Base-by-base conservation (phyloP, 2,797 vertebrate genomes). In the Parauchenoglanis ngamensis region DNA sequence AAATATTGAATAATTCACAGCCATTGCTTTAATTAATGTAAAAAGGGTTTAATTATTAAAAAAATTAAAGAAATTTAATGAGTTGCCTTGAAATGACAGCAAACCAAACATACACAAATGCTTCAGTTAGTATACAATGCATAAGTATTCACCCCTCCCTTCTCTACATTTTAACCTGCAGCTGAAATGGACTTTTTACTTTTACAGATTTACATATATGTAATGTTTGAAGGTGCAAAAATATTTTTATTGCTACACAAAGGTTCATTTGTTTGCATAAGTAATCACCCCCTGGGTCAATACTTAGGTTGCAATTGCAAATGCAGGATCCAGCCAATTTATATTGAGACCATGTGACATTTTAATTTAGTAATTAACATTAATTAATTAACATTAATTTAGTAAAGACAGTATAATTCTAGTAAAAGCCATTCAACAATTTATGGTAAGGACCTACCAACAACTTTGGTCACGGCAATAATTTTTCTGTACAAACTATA, bases 71-170 rank as follows among this genome's bases (percentile, higher is more conserved):
- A 35, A 35, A 77, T 31, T 5, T 2, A 46, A 79, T 44, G 23
- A 79, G 23, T 15, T 57, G n/a, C 31, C 23, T 57, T 70, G 31
- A 35, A 70, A 65, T 11, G 4, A 57, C 46, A 70, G 54, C 49
- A 63, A 46, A 49, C n/a, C 19, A 63, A 76, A 68, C 61, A 72
- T 57, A 78, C 40, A 73, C 78, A 77, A 17, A 84, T 44, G n/a
- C 35, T 80, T 65, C 77, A 40, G 54, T 57, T 6, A 25, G 17
- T 7, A 40, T 44, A 80, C 31, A 44, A 0, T 80, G 21, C 35
- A 13, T 13, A 80, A 44, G 11, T 80, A 80, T 80, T 80, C 13
- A 61, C 57, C 21, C 35, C 28, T 19, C 1, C 25, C 31, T 17
- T 11, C 7, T 70, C 31, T 17, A 2, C 31, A 70, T 57, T 21